Base-by-base conservation (phyloP, 2,797 vertebrate genomes). In the Atherinosoma microstoma region DNA sequence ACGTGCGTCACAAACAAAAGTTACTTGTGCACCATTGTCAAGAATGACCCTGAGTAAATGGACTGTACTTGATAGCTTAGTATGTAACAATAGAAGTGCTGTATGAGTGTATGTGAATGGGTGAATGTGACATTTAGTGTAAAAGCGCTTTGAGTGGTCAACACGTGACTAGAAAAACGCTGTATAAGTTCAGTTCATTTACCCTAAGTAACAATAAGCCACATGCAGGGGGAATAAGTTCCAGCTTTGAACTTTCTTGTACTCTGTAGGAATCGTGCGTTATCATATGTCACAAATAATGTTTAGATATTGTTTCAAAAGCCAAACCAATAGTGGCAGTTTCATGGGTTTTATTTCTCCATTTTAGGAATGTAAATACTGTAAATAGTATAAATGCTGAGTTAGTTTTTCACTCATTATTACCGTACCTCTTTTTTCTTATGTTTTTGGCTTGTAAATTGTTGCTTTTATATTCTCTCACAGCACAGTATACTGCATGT, bases 201-300 rank as follows among this genome's bases (percentile, higher is more conserved):
- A 32, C 30, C 30, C 24, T 27, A 66, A 74, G 27, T 15, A 42
- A 11, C 57, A 59, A 13, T 1, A 67, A 0, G 32, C 12, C 10
- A 15, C 5, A 13, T 3, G 58, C 10, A 16, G 22, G 30, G 30
- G 51, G 68, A 51, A 59, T 59, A n/a, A 65, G 10, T 32, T 49
- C 45, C 4, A 49, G 29, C 60, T 36, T 51, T 11, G 64, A 67
- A 15, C 16, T 32, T 0, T 61, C 69, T 5, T 76, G 51, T 3
- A 12, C 13, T 57, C 59, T 15, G 49, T 32, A 73, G 60, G 60
- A 75, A 18, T 64, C 75, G 22, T 73, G 67, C 6, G 12, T 11
- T 20, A 36, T 65, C 27, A 18, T 27, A 4, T 75, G 62, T 56
- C 82, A 86, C 76, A 24, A 61, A 13, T n/a, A 57, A 71, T 4